These are phyloP conservation scores for Caenorhabditis virilis DNA, from an alignment of 2,888 invertebrate species.

Conservation along the genomic window DNA sequence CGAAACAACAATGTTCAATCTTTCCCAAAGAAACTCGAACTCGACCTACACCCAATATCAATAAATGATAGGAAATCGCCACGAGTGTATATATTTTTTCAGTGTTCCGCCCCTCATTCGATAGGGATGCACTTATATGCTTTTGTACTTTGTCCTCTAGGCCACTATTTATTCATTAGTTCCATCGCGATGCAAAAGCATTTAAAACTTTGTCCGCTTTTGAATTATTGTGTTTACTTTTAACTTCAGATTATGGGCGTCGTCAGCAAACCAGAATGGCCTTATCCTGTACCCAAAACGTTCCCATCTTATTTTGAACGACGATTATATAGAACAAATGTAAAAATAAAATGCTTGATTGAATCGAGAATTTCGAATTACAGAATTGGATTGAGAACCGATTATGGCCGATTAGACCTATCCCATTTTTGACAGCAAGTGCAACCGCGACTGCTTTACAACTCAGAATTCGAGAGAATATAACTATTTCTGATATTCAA, in stretches of 20 bases:
- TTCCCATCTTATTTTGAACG: constrained; percentile 3
- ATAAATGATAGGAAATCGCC: too few species aligned
- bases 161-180: background rate
- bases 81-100: too few species aligned
- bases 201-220: background rate
- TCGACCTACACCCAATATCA: too few species aligned
- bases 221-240: background rate
- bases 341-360: constrained; percentile 11
- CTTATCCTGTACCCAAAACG: background rate
- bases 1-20: too few species aligned
- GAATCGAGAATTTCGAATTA: background rate
- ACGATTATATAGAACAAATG: constrained; percentile 36
- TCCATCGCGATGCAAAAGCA: background rate
- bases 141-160: background rate
- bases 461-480: constrained; percentile 27
- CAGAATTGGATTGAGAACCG: constrained; percentile 50
- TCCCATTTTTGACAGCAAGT: constrained; percentile 28
- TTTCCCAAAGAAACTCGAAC: too few species aligned
- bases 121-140: too few species aligned
- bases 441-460: constrained; percentile 37
- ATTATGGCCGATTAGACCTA: constrained; percentile 46
- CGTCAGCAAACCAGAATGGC: background rate
- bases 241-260: background rate
- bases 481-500: too few species aligned
- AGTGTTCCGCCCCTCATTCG: too few species aligned